Base-by-base conservation (phyloP, 2,113 vertebrate genomes). In the Amazona vittata region DNA sequence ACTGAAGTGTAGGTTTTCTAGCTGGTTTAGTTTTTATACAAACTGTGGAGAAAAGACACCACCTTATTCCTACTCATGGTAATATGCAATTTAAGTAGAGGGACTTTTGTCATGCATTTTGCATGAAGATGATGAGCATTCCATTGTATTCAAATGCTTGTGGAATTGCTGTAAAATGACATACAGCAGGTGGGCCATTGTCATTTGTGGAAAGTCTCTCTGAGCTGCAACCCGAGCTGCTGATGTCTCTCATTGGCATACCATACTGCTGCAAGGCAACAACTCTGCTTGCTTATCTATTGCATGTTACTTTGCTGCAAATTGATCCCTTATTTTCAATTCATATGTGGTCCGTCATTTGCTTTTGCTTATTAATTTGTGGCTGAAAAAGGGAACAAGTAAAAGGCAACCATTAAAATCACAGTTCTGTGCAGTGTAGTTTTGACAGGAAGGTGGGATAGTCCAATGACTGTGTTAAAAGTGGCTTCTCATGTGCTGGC, bases 291-390 rank as follows among this genome's bases (percentile, higher is more conserved):
- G 17, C 80, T 90, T 91, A 85, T 90, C 57, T 63, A 52, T 37
- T 86, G 77, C 73, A 35, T 86, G 75, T 96, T 91, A 73, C 95
- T 92, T 97, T 97, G 41, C 39, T 96, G 86, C 31, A 89, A 93
- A 95, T 83, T 55, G 68, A 22, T 81, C 78, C 75, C 86, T 93
- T 96, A 84, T 95, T 96, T 96, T 96, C 86, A 93, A 63, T 96
- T 83, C 41, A n/a, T 76, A 49, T 83, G 91, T 15, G 62, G 55
- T 76, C 55, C 41, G 17, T 91, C 94, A 93, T 88, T 95, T 94
- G 52, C 85, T 92, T 96, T 33, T 25, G 19, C 69, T 83, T 92
- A 43, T 89, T 96, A 96, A 88, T 96, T 83, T 91, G 37, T 85
- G 83, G 53, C 79, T 82, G 95, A 22, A 83, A 74, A 81, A 92